These are phyloP conservation scores for Agrilus cyanescens DNA, from an alignment of 2,888 invertebrate species.

Conservation along the genomic window DNA sequence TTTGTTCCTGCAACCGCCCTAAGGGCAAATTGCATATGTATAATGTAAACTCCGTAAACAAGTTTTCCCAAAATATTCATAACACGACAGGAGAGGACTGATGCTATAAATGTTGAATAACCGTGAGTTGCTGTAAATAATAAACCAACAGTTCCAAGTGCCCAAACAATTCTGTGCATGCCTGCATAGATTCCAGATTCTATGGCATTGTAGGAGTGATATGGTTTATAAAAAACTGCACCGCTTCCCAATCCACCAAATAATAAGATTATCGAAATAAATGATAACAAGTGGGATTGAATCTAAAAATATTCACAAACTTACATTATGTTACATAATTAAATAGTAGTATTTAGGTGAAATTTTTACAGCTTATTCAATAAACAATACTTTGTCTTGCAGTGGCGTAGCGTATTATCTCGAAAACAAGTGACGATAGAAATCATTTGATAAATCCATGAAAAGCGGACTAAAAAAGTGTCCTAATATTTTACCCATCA, in stretches of 20 bases:
- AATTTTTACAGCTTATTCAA: no score
- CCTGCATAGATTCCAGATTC: constrained; percentile 46
- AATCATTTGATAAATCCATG: no score
- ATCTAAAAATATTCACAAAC: constrained; percentile 33
- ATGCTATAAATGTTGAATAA: constrained; percentile 24
- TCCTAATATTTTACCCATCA: no score
- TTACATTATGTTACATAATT: background rate
- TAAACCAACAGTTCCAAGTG: constrained; percentile 37
- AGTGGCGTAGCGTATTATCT: no score
- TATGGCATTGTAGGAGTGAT: constrained; percentile 37
- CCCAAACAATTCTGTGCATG: constrained; percentile 45
- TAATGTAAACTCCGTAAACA: constrained; percentile 46
- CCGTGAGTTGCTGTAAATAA: constrained; percentile 44
- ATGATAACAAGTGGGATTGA: constrained; percentile 36
- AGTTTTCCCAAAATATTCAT: constrained; percentile 48
- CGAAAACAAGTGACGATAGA: no score
- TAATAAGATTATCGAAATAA: constrained; percentile 37
- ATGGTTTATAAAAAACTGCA: constrained; percentile 39
- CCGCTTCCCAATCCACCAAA: constrained; percentile 38
- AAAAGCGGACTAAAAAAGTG: no score
- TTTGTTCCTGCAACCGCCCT: constrained; percentile 39
- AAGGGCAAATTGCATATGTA: constrained; percentile 40
- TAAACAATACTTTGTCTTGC: no score
- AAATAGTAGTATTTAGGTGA: background rate
- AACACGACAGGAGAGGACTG: constrained; percentile 44